Base-by-base conservation (phyloP, 2,888 invertebrate genomes). In the Epinotia ramella region DNA sequence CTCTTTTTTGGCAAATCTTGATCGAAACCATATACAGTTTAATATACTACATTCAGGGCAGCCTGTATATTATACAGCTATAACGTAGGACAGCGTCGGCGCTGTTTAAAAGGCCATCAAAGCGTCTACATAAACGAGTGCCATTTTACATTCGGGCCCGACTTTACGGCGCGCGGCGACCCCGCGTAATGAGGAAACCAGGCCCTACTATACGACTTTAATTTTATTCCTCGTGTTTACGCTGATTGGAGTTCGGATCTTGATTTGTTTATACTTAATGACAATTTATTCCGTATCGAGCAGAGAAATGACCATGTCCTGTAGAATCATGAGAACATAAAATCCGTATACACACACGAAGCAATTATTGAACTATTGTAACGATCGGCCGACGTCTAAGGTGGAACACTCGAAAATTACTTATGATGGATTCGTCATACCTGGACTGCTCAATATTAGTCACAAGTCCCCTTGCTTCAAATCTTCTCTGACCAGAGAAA, bases 171-270 rank as follows among this genome's bases (percentile, higher is more conserved):
- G 84, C 84, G 56, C 53, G 67, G 82, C 86, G 84, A 83, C 84
- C 80, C 86, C 84, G 89, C 84, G 88, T 91, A 91, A 92, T 92
- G 91, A 91, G 89, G 87, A 88, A 88, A 86, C 87, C 79, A 73
- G 77, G 81, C 80, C 79, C 82, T 85, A 87, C 84, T 76, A 80
- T 60, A 65, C 78, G 59, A 57, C 76, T 67, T 70, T 66, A 66
- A 67, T 67, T 76, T 76, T 72, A 72, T 73, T 57, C 40, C 68
- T 77, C 77, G 63, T 77, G 80, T 76, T 71, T 66, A 72, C 49
- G 64, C 66, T 72, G 72, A 76, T 68, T 76, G 67, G 73, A 53
- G 62, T 66, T 75, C 64, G 64, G 40, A 49, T 66, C 68, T 76
- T 76, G 72, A 68, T 72, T 72, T 64, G 67, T 66, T 72, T 57